phyloP scores from a whole-genome alignment of 2,113 vertebrate species.

The Ageneiosus marmoratus region DNA sequence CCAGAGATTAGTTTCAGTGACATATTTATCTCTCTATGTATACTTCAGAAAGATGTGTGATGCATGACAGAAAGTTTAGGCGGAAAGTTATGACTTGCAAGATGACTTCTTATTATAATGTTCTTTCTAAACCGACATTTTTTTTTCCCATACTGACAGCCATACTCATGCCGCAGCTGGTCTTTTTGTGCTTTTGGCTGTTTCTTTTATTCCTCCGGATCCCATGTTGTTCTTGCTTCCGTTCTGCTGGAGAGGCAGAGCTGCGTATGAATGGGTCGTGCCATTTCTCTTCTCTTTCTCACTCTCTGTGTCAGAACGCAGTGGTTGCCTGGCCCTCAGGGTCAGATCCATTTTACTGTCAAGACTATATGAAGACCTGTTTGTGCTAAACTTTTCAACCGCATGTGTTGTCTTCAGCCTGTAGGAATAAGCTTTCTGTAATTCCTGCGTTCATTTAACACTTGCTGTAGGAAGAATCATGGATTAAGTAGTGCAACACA shows the following conservation, averaged over 20 bases:
- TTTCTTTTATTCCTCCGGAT: constrained; percentile 65
- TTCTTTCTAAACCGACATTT: constrained; percentile 55
- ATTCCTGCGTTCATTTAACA: constrained; percentile 7
- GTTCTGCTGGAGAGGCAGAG: constrained; percentile 62
- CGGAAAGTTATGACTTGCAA: constrained; percentile 49
- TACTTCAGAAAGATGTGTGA: constrained; percentile 37
- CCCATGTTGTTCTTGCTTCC: constrained; percentile 71
- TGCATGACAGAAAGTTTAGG: constrained; percentile 34
- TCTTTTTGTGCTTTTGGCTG: constrained; percentile 65
- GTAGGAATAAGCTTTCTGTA: constrained; percentile 10
- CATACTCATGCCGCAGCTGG: constrained; percentile 71
- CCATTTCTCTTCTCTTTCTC: constrained; percentile 51
- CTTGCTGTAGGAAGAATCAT: background rate
- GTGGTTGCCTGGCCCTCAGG: constrained; percentile 40
- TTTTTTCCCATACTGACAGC: constrained; percentile 57
- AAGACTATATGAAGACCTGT: constrained; percentile 32
- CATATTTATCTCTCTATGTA: constrained; percentile 35
- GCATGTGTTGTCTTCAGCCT: constrained; percentile 7
- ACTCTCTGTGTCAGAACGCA: constrained; percentile 48
- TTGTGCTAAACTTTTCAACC: constrained; percentile 17
- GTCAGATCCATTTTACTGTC: constrained; percentile 42
- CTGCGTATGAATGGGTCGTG: constrained; percentile 62
- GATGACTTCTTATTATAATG: constrained; percentile 53
- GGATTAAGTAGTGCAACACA: constrained; percentile 10
- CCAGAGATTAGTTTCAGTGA: constrained; percentile 53